Evolutionary conservation across 1,140 invertebrate species (phyloP), one percentile per base, ranked within the genome.

Genomic region (Rhizoglyphus robini): DNA sequence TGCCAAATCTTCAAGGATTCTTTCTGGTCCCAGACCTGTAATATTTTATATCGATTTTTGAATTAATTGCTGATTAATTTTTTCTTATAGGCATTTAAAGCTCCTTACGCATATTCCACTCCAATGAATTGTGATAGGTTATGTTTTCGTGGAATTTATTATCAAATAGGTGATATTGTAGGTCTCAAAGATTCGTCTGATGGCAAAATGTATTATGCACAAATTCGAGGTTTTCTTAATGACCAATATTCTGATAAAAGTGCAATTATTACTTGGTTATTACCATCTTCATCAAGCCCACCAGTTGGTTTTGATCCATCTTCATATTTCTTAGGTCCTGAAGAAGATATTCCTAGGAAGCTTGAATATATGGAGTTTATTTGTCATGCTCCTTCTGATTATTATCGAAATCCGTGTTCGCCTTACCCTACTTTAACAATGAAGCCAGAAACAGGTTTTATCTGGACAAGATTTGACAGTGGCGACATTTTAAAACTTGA

Each of bases 181-280:
- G 90, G 88, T 1, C 79, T 94, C 72, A 79, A 85, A 31, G 89
- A 92, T 73, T 75, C 82, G 36, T 83, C 86, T 61, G 83, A 86
- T 63, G 84, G 85, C 59, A 83, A 82, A 57, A 81, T 84, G 51
- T 94, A 86, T 77, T 95, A 91, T 75, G 90, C 88, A 36, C 91
- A 95, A 78, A 85, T 95, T 34, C 80, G 87, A 69, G 90, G 89
- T 0, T 83, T 95, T 61, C 77, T 94, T 27, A 88, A 88, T 11
- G 90, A 95, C 75, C 88, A 92, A 72, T 94, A 88, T 76, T 90
- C 88, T 73, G 88, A 94, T 72, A 94, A 94, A 76, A 92, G 89
- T 78, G 90, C 88, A 4, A 87, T 88, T 5, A 79, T 96, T n/a
- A 90, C 89, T 0, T 96, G 90, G 90, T 78, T 95, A 1, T 76